phyloP scores from a whole-genome alignment of 2,113 vertebrate species.

The Pseudopodoces humilis region DNA sequence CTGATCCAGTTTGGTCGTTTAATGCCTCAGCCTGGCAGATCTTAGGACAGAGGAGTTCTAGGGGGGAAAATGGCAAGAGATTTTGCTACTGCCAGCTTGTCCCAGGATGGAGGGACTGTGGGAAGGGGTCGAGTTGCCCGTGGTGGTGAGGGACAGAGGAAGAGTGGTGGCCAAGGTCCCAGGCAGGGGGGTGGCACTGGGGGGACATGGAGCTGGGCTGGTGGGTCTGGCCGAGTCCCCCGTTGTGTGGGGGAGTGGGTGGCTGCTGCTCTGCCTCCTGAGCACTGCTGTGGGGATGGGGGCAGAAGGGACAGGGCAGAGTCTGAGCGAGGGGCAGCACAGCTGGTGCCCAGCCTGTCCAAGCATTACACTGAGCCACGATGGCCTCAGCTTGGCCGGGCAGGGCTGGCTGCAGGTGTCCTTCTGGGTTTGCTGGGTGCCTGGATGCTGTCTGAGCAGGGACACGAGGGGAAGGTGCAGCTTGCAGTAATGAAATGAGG shows the following conservation, averaged over 20 bases:
- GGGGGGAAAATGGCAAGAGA: not conserved
- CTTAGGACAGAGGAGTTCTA: not conserved
- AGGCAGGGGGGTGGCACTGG: rapidly evolving
- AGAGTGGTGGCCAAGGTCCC: rapidly evolving
- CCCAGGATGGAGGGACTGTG: not conserved
- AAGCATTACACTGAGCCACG: rapidly evolving
- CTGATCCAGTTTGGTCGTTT: not conserved
- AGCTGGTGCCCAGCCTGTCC: not conserved
- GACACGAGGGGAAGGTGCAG: not conserved
- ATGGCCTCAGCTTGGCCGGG: rapidly evolving
- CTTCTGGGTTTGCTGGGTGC: not conserved
- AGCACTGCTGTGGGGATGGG: rapidly evolving
- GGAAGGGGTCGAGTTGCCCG: not conserved
- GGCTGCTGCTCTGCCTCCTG: not conserved
- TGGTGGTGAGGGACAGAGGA: not conserved
- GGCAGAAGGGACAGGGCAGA: not conserved
- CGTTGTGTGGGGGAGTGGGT: rapidly evolving
- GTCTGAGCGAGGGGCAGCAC: rapidly evolving
- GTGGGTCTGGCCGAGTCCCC: rapidly evolving
- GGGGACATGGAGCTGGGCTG: not conserved
- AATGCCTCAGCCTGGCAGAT: not conserved
- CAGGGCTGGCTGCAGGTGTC: not conserved
- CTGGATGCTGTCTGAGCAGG: not conserved
- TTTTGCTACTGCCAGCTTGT: not conserved
- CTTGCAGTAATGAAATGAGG: rapidly evolving